These are phyloP conservation scores for Atta colombica DNA, from an alignment of 1,140 invertebrate genomes.

Conservation along the genomic window DNA sequence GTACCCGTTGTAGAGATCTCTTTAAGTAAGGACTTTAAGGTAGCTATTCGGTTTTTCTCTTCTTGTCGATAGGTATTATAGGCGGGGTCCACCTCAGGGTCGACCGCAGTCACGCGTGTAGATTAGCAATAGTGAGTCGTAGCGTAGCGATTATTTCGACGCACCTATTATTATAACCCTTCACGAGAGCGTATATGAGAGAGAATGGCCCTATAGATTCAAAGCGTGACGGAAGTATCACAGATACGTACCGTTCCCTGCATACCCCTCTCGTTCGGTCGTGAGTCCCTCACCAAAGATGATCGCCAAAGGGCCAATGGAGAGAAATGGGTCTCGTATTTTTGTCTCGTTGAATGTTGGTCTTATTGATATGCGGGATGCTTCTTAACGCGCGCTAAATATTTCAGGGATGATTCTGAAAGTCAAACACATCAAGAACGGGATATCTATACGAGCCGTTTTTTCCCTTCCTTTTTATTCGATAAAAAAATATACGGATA, in stretches of 20 bases:
- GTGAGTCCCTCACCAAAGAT: conserved; percentile 27
- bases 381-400: conserved; percentile 14
- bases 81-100: conserved; percentile 70
- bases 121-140: conserved; percentile 83
- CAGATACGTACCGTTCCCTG: conserved; percentile 22
- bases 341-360: conserved; percentile 59
- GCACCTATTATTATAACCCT: conserved; percentile 55
- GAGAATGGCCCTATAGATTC: not conserved
- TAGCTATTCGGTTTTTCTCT: conserved; percentile 69
- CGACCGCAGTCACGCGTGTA: conserved; percentile 81
- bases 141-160: conserved; percentile 72
- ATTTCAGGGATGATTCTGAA: not conserved
- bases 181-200: conserved; percentile 21
- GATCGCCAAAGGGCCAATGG: conserved; percentile 21
- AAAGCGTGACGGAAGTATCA: conserved; percentile 5
- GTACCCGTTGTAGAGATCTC: conserved; percentile 38
- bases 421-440: not conserved
- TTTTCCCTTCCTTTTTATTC: not conserved
- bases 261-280: conserved; percentile 36
- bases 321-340: conserved; percentile 56
- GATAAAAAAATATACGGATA: not conserved
- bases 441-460: not conserved
- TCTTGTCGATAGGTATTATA: conserved; percentile 76
- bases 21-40: conserved; percentile 40
- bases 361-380: conserved; percentile 33